Conservation (phyloP, 2,888 invertebrate genomes). For the Dryadula phaetusa region DNA sequence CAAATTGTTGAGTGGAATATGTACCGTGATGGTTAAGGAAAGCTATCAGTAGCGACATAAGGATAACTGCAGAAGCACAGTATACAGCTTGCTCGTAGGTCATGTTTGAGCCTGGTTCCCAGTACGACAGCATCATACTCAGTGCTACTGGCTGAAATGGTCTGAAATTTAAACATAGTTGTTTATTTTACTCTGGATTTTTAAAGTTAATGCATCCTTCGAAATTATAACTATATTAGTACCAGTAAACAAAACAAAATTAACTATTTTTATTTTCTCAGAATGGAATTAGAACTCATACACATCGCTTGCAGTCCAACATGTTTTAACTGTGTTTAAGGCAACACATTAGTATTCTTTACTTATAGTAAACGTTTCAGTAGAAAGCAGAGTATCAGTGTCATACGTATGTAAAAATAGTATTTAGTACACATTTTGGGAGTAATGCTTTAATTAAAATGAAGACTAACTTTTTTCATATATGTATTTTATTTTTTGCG, state of each 20-base stretch:
- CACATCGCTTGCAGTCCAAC: no score
- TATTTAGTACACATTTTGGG: background rate
- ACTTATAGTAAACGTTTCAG: background rate
- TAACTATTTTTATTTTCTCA: no score
- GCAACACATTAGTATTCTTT: background rate
- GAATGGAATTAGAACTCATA: no score
- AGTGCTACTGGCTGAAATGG: constrained; percentile 87
- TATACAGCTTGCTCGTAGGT: constrained; percentile 85
- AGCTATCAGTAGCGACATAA: constrained; percentile 82
- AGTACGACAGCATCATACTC: constrained; percentile 87
- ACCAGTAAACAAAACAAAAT: no score
- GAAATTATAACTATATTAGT: no score
- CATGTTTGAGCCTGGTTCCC: constrained; percentile 81
- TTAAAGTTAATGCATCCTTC: no score
- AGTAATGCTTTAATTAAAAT: background rate
- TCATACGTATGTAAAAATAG: background rate
- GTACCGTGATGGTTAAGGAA: constrained; percentile 87
- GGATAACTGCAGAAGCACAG: constrained; percentile 85
- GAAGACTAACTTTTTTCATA: background rate
- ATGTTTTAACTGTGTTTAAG: no score
- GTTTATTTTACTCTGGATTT: no score
- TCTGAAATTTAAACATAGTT: constrained; percentile 71
- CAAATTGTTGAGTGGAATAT: constrained; percentile 88
- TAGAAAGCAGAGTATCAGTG: background rate
- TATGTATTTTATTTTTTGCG: background rate